Evolutionary conservation across 2,797 vertebrate species (phyloP).

Genomic region (Nothura maculosa): DNA sequence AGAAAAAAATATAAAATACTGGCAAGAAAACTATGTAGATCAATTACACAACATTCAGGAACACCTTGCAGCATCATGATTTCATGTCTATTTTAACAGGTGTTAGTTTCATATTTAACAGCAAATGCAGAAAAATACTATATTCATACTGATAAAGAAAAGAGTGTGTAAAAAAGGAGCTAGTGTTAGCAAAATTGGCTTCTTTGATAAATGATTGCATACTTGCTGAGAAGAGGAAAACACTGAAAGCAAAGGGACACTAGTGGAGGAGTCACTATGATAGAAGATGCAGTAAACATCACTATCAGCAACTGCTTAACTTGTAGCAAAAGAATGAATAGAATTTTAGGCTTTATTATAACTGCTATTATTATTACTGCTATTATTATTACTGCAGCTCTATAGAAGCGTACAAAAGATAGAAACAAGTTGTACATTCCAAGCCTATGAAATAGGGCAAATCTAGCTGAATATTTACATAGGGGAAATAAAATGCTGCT

Average conservation of each 20-base stretch:
- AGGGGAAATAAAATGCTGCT: constrained; percentile 58
- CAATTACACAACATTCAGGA: background rate
- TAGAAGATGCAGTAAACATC: background rate
- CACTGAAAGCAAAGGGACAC: background rate
- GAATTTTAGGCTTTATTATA: background rate
- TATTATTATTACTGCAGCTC: background rate
- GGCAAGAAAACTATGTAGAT: background rate
- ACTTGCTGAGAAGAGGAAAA: constrained; percentile 14
- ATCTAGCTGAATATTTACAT: constrained; percentile 26
- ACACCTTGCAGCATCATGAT: background rate
- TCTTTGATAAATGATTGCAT: background rate
- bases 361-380: background rate
- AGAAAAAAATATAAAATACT: background rate
- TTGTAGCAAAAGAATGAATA: constrained; percentile 21
- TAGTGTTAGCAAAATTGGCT: background rate
- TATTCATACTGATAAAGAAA: background rate
- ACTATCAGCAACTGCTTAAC: background rate
- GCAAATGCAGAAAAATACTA: background rate
- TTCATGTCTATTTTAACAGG: background rate
- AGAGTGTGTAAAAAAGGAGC: background rate
- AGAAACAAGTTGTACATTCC: background rate
- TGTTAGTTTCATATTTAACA: background rate
- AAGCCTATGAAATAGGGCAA: constrained; percentile 39
- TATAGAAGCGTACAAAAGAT: background rate
- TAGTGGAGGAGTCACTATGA: background rate